Evolutionary conservation across 2,888 invertebrate genomes (phyloP), one percentile per base, ranked within the genome.

Genomic region (Rutpela maculata): DNA sequence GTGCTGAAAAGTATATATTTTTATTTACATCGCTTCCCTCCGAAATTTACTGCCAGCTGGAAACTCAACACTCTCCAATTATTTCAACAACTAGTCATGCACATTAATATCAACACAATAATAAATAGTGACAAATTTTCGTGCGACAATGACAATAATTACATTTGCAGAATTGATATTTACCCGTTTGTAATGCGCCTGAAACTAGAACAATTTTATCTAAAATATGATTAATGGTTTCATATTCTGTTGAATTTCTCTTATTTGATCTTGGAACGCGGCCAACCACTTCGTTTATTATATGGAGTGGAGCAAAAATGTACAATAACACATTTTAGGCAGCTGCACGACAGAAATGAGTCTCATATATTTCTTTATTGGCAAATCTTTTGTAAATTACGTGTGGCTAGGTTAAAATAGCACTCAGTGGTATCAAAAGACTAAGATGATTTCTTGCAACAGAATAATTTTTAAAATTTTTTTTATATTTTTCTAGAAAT

Each of bases 201-300:
- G 19, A 22, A 72, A 63, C 17, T 31, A 18, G 50, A 50, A 72
- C 72, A 63, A 55, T 63, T 38, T 60, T 66, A 18, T 74, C 43
- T 43, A 66, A 66, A 66, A 67, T 38, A 74, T 74, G 74, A 74
- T 56, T 35, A 74, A 74, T 66, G 60, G 74, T 38, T 57, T 38
- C 22, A 35, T 66, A 74, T 74, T 74, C 55, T 15, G 38, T 59
- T n/a, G 59, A 67, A 66, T 67, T 66, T 35, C 67, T 60, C 55
- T 60, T 59, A 67, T 74, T 67, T 57, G 74, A 50, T 55, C 31
- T 66, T 74, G 74, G 74, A 74, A 35, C 57, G 38, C 43, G 26
- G 74, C 74, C 74, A 74, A 38, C 57, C 60, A 66, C 59, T 59
- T 74, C 55, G 50, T 57, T 31, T 50, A 72, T 72, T 63, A 63